Conservation (phyloP, 1,140 invertebrate genomes). For the Aphaenogaster floridana region DNA sequence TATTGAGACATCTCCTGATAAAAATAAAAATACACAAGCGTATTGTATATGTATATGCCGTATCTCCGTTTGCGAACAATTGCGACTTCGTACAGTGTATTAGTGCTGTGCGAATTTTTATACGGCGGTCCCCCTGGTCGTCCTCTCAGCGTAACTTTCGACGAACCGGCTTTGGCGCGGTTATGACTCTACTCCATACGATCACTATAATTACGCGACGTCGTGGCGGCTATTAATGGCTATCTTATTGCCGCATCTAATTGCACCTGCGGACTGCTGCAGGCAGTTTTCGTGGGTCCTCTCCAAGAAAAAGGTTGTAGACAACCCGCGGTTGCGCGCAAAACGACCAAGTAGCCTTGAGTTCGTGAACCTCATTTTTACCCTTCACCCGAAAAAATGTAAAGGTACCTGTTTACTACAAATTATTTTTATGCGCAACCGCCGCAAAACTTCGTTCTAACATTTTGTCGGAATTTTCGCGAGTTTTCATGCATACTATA, state of each 20-base stretch:
- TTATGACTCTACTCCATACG: conserved; percentile 78
- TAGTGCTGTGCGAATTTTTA: conserved; percentile 20
- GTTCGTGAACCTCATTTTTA: conserved; percentile 25
- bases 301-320: conserved; percentile 39
- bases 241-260: conserved; percentile 82
- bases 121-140: neutral
- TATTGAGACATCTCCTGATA: neutral
- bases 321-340: neutral
- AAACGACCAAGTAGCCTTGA: conserved; percentile 19
- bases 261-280: conserved; percentile 74
- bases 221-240: conserved; percentile 81
- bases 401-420: conserved; percentile 33
- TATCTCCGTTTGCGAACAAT: conserved; percentile 10
- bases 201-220: conserved; percentile 82
- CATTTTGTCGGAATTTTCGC: neutral
- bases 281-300: conserved; percentile 53
- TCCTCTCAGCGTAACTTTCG: conserved; percentile 48
- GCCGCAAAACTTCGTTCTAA: neutral
- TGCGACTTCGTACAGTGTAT: conserved; percentile 1
- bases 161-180: conserved; percentile 56
- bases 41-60: too few relatives aligned
- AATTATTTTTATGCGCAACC: conserved; percentile 32
- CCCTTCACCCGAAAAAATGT: conserved; percentile 16
- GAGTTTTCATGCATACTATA: conserved; percentile 7
- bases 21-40: neutral